Conservation (phyloP, 2,888 invertebrate species). For the Xestia c-nigrum region DNA sequence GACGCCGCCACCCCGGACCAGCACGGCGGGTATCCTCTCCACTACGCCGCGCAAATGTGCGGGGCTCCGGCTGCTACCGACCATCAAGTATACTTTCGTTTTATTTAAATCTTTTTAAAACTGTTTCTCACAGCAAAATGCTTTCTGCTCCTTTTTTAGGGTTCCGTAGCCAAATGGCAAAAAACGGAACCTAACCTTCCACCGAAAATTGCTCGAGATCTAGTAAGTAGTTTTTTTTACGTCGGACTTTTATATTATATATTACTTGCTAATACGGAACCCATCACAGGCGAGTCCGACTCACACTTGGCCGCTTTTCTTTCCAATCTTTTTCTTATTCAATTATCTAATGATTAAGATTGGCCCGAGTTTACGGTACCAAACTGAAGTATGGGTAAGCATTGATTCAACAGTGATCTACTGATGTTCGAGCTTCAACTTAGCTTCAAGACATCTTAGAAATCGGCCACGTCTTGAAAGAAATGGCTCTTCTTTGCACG, state of each 20-base stretch:
- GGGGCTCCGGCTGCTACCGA: constrained; percentile 94
- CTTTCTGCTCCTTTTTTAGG: too few relatives aligned
- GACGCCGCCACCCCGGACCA: constrained; percentile 97
- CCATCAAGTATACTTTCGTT: constrained; percentile 79
- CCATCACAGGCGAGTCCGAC: too few relatives aligned
- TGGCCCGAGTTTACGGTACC: background rate
- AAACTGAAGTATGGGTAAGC: background rate
- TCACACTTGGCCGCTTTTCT: too few relatives aligned
- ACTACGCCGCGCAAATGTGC: constrained; percentile 99
- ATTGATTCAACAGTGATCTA: background rate
- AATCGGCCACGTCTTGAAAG: background rate
- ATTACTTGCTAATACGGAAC: too few relatives aligned
- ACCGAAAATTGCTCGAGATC: too few relatives aligned
- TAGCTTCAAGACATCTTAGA: background rate
- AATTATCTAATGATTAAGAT: background rate
- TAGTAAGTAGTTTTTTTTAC: too few relatives aligned
- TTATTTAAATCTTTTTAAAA: background rate
- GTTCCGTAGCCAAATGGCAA: too few relatives aligned
- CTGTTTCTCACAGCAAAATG: background rate
- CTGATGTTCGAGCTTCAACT: background rate
- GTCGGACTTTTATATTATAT: too few relatives aligned
- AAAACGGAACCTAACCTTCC: too few relatives aligned
- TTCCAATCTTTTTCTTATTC: too few relatives aligned
- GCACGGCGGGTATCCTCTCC: constrained; percentile 98
- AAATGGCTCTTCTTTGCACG: background rate